phyloP scores from a whole-genome alignment of 2,797 vertebrate species.

The Leptoclinus maculatus region DNA sequence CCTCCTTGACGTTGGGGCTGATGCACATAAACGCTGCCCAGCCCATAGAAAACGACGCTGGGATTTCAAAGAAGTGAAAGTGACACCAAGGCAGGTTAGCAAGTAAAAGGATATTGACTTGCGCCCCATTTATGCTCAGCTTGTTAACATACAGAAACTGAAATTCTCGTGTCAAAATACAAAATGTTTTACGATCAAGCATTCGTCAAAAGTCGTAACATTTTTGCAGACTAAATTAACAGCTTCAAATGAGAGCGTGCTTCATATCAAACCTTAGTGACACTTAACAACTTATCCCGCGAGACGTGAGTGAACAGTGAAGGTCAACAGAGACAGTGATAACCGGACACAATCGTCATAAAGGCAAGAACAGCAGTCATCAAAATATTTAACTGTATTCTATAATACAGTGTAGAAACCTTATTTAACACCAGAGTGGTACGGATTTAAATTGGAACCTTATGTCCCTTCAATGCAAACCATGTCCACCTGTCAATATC shows the following conservation, averaged over 20 bases:
- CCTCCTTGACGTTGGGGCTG: constrained; percentile 97
- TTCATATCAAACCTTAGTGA: constrained; percentile 36
- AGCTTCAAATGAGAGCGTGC: constrained; percentile 36
- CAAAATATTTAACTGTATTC: constrained; percentile 16
- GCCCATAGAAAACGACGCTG: constrained; percentile 97
- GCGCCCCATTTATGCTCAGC: not conserved
- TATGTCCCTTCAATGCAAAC: constrained; percentile 20
- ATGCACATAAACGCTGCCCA: constrained; percentile 98
- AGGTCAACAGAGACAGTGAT: constrained; percentile 24
- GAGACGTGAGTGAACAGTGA: constrained; percentile 42
- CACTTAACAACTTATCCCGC: constrained; percentile 33
- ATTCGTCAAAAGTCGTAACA: not conserved
- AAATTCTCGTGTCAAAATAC: constrained; percentile 26
- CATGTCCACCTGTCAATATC: constrained; percentile 7
- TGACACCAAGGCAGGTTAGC: constrained; percentile 17
- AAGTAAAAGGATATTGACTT: not conserved
- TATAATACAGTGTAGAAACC: constrained; percentile 1
- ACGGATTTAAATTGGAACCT: not conserved
- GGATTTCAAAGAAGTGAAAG: constrained; percentile 46
- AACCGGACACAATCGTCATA: constrained; percentile 24
- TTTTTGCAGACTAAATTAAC: constrained; percentile 35
- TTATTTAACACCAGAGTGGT: not conserved
- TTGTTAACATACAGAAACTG: constrained; percentile 16
- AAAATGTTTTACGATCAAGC: constrained; percentile 29
- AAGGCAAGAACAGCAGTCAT: constrained; percentile 37